Conservation (phyloP, 2,888 invertebrate species). For the Psylliodes chrysocephalus region DNA sequence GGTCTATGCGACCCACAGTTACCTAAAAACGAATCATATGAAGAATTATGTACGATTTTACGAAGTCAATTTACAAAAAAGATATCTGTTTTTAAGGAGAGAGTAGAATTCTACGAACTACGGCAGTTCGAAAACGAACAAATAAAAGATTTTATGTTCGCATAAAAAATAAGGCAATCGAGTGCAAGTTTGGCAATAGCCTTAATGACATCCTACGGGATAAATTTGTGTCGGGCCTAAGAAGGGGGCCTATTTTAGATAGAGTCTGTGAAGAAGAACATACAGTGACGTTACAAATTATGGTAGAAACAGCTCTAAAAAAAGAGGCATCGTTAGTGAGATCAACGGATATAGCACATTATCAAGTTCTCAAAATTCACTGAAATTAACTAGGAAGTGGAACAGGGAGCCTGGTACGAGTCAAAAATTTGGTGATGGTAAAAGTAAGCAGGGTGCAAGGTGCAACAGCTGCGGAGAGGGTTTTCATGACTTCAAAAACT, state of each 20-base stretch:
- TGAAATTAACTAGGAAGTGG: neutral
- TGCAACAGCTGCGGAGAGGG: constrained; percentile 12
- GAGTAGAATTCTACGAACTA: constrained; percentile 31
- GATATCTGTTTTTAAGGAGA: too few species aligned
- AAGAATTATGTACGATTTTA: too few species aligned
- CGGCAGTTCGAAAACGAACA: constrained; percentile 29
- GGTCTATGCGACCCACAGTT: constrained; percentile 39
- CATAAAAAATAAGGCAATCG: constrained; percentile 30
- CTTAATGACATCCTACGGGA: constrained; percentile 30
- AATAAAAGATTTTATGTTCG: constrained; percentile 34
- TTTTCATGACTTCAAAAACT: constrained; percentile 21
- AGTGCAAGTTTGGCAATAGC: constrained; percentile 33
- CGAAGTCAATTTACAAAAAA: too few species aligned
- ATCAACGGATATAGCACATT: too few species aligned
- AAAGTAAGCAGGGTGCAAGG: neutral
- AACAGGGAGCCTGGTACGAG: neutral
- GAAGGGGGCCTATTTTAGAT: constrained; percentile 30
- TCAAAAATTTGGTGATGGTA: constrained; percentile 15
- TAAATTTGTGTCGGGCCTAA: constrained; percentile 35
- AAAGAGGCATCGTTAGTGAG: constrained; percentile 26
- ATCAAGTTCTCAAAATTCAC: neutral
- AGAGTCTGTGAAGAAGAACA: constrained; percentile 39
- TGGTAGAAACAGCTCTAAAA: constrained; percentile 22
- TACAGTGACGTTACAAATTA: constrained; percentile 17
- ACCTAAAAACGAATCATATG: too few species aligned